Evolutionary conservation across 2,797 vertebrate species (phyloP), one percentile per base, ranked within the genome.

Genomic region (Malurus leucopterus): DNA sequence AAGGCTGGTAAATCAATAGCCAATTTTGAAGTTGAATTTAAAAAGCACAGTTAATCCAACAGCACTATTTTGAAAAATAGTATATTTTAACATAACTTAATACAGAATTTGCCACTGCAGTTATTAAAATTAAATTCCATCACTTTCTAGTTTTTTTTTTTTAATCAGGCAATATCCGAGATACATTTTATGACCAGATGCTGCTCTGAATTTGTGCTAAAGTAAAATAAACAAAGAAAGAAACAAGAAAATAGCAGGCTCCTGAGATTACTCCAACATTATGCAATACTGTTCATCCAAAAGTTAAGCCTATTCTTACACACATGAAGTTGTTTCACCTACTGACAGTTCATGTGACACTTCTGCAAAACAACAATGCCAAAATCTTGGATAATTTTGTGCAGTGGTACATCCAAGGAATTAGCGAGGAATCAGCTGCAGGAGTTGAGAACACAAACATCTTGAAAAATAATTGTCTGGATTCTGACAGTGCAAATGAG

Each of bases 1-100:
- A 36, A 70, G 63, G 58, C 15, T 89, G 49, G 72, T 55, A 93
- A 93, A 96, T 94, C 93, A 93, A 96, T 82, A 94, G 58, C 43
- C 40, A 94, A 92, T 93, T 91, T 91, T 76, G 89, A 91, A 93
- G 63, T 26, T 41, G 61, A 90, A 54, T 50, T 73, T 38, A 63
- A 92, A 92, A 80, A 29, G 17, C 19, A 55, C 34, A 40, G n/a
- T 44, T 90, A 81, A 88, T 19, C 5, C 65, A 64, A 2, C 6
- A 62, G 49, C 9, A 73, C 11, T 57, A 15, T 64, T 85, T 70
- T 90, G 30, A 64, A 74, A 86, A 53, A 36, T 18, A 89, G 20
- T 24, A 34, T 27, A 20, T 10, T 76, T 57, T 20, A 82, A 72
- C 49, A 49, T 36, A 83, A 41, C 3, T 62, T 50, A 84, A 77